Percentiles rank a stretch among this genome's conserved stretches.
These are phyloP conservation scores for Shargacucullia verbasci DNA, from an alignment of 2,888 invertebrate species.

Conservation along the genomic window DNA sequence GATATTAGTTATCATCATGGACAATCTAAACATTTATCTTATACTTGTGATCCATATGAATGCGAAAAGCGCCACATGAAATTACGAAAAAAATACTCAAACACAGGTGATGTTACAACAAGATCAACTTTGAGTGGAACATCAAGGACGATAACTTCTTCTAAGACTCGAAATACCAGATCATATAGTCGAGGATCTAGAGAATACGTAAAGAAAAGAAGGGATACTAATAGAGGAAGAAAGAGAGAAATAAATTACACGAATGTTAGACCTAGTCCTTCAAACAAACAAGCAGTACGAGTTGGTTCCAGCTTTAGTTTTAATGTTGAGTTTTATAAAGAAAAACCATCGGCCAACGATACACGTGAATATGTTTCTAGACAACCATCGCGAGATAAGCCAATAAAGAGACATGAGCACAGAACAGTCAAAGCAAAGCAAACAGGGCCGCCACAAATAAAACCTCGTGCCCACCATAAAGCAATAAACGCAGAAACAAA, in stretches of 20 bases:
- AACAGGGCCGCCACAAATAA: slow-evolving; percentile 4
- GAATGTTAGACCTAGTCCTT: not conserved
- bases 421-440: slow-evolving; percentile 14
- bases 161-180: slow-evolving; percentile 5
- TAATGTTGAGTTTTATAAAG: slow-evolving; percentile 32
- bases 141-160: slow-evolving; percentile 4
- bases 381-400: not conserved
- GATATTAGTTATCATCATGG: slow-evolving; percentile 7
- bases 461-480: not conserved
- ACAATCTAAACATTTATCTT: slow-evolving; percentile 27
- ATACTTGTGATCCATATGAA: slow-evolving; percentile 17
- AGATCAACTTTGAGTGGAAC: slow-evolving; percentile 14
- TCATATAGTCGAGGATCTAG: not conserved
- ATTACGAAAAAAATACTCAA: slow-evolving; percentile 14
- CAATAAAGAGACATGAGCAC: not conserved
- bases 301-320: slow-evolving; percentile 27
- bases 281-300: slow-evolving; percentile 22
- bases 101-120: slow-evolving; percentile 1
- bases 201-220: not conserved
- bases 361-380: not conserved
- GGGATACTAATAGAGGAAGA: not conserved
- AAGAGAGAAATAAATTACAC: slow-evolving; percentile 11
- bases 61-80: slow-evolving; percentile 7
- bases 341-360: slow-evolving; percentile 2
- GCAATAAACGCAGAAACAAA: slow-evolving; percentile 6